These are phyloP conservation scores for Actinostola sp. DNA, from an alignment of 92 coral and sea anemone species.

Conservation along the genomic window DNA sequence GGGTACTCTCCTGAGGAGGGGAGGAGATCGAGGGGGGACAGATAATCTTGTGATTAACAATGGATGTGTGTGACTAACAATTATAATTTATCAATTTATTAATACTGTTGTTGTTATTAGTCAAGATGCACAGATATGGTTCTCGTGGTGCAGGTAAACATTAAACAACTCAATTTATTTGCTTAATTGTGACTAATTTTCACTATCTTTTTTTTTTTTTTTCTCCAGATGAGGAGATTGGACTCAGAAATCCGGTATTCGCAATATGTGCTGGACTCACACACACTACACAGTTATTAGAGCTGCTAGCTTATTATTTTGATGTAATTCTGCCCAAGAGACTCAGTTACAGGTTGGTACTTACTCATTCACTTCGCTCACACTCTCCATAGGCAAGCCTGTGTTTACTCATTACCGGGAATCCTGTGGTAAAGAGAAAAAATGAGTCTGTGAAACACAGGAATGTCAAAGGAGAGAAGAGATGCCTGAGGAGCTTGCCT, in stretches of 20 bases:
- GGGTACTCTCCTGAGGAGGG: no score
- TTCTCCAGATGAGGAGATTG: conserved; percentile 71
- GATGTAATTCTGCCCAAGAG: conserved; percentile 92
- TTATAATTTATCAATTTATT: no score
- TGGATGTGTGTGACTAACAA: no score
- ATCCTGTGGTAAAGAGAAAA: no score
- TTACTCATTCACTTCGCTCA: background rate
- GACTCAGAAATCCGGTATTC: conserved; percentile 83
- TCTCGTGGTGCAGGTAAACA: conserved; percentile 70
- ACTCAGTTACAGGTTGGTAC: conserved; percentile 81
- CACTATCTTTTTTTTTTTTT: background rate
- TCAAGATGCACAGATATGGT: conserved; percentile 64
- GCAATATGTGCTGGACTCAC: conserved; percentile 84
- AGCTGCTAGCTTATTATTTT: conserved; percentile 75
- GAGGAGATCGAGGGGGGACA: no score
- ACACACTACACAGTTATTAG: conserved; percentile 82
- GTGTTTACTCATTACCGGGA: no score
- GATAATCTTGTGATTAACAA: no score
- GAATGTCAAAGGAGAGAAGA: no score
- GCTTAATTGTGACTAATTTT: background rate
- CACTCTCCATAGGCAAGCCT: no score
- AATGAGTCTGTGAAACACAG: no score
- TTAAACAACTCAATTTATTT: background rate
- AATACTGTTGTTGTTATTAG: conserved; percentile 21
- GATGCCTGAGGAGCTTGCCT: no score